A percentile compares a stretch with the other conserved stretches of the same genome.
Evolutionary conservation across 2,113 vertebrate species (phyloP).

Genomic region (Elephas maximus): DNA sequence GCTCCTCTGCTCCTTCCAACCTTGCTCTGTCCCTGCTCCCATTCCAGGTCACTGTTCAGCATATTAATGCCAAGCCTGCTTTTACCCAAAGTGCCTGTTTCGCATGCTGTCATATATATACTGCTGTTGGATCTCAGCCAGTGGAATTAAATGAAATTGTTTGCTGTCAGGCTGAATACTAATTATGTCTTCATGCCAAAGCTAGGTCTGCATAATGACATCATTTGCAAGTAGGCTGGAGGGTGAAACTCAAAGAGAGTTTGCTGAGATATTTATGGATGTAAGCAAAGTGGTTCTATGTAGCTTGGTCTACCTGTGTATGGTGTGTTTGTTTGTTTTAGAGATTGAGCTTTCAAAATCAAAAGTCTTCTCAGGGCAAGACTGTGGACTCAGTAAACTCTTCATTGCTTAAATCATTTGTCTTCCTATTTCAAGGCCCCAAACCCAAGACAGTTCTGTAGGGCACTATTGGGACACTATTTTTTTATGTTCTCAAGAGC

Average conservation of each 20-base stretch:
- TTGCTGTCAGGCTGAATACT: constrained; percentile 83
- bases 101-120: constrained; percentile 76
- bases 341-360: constrained; percentile 40
- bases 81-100: constrained; percentile 78
- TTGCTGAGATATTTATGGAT: constrained; percentile 58
- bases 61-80: constrained; percentile 79
- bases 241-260: constrained; percentile 48
- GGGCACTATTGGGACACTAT: not conserved
- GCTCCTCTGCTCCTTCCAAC: constrained; percentile 63
- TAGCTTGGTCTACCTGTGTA: not conserved
- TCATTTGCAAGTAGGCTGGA: constrained; percentile 77
- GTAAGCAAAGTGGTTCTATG: constrained; percentile 26
- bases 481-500: not conserved
- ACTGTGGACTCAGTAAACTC: not conserved
- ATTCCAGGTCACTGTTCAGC: constrained; percentile 68
- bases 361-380: not conserved
- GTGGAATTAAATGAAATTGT: constrained; percentile 79
- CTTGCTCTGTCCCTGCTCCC: constrained; percentile 66
- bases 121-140: constrained; percentile 71
- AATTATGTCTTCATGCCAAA: constrained; percentile 83
- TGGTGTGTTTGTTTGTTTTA: not conserved
- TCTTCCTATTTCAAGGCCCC: not conserved
- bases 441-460: not conserved
- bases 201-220: constrained; percentile 81
- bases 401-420: not conserved